These are phyloP conservation scores for Zaprionus tsacasi DNA, from an alignment of 1,140 invertebrate species.

Conservation along the genomic window DNA sequence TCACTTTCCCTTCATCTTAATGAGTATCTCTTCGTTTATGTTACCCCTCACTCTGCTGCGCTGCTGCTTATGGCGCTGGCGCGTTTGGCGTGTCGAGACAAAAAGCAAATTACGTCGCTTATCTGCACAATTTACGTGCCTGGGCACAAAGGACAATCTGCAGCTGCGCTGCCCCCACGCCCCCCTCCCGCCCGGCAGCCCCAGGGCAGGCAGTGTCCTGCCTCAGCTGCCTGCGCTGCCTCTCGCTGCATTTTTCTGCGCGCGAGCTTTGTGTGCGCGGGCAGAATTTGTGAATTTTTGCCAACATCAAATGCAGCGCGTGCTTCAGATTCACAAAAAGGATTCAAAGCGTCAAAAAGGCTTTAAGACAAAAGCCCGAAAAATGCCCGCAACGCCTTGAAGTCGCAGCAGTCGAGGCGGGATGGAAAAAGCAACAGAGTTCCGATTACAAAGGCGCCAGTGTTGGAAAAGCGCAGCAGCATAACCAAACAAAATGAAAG, in stretches of 20 bases:
- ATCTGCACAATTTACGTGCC: slow-evolving; percentile 52
- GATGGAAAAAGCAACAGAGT: slow-evolving; percentile 15
- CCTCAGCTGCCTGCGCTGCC: not conserved
- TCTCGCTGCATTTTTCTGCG: slow-evolving; percentile 1
- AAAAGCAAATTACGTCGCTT: slow-evolving; percentile 56
- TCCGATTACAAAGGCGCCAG: slow-evolving; percentile 32
- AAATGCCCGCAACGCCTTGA: slow-evolving; percentile 50
- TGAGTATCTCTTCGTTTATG: not conserved
- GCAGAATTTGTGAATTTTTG: slow-evolving; percentile 63
- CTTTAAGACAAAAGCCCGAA: slow-evolving; percentile 62
- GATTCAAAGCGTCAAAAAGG: slow-evolving; percentile 53
- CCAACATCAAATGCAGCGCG: slow-evolving; percentile 73
- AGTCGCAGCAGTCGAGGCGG: slow-evolving; percentile 28
- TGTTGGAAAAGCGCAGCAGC: slow-evolving; percentile 47
- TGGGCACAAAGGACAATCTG: slow-evolving; percentile 46
- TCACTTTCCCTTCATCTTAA: not conserved
- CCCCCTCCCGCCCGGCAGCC: too few species aligned
- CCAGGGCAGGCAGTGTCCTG: not conserved
- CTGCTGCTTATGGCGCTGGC: slow-evolving; percentile 13
- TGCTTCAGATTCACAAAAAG: slow-evolving; percentile 67
- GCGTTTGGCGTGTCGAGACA: slow-evolving; percentile 33
- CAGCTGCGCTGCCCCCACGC: not conserved
- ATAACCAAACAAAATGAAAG: slow-evolving; percentile 42
- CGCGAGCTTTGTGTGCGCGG: not conserved
- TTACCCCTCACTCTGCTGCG: not conserved